Percentiles rank a stretch among this genome's conserved stretches.
phyloP scores from a whole-genome alignment of 2,888 invertebrate species.

The Neria commutata region DNA sequence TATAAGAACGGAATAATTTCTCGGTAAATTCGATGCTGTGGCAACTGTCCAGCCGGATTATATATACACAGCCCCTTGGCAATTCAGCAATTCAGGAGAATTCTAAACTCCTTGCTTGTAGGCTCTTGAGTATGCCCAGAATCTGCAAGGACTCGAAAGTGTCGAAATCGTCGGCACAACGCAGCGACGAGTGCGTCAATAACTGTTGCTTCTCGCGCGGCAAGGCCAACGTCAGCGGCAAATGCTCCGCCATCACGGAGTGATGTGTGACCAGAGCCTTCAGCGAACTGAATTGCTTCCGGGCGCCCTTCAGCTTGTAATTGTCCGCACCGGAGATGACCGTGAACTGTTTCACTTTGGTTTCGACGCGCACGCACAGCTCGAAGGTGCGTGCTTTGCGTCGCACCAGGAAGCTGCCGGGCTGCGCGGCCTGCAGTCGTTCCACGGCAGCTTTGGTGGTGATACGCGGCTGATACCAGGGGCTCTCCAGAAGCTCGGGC shows the following conservation, averaged over 20 bases:
- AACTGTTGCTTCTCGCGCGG: conserved; percentile 65
- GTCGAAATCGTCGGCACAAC: conserved; percentile 76
- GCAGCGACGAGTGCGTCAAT: conserved; percentile 35
- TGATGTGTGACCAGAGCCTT: conserved; percentile 94
- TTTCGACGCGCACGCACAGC: conserved; percentile 46
- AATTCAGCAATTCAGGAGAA: conserved; percentile 35
- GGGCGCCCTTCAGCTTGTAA: conserved; percentile 77
- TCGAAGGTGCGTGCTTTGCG: conserved; percentile 47
- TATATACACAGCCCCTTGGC: too few relatives aligned
- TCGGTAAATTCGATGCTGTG: too few relatives aligned
- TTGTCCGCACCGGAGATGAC: conserved; percentile 43
- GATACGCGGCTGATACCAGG: conserved; percentile 54
- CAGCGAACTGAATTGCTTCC: conserved; percentile 91
- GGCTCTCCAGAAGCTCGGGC: conserved; percentile 40
- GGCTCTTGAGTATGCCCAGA: conserved; percentile 48
- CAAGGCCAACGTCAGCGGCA: conserved; percentile 87
- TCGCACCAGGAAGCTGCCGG: conserved; percentile 49
- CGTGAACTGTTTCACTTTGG: conserved; percentile 46
- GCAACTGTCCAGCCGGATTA: too few relatives aligned
- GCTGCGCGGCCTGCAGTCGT: conserved; percentile 41
- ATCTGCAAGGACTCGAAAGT: conserved; percentile 70
- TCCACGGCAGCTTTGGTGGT: conserved; percentile 45
- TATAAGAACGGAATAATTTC: too few relatives aligned
- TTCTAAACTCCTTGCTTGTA: conserved; percentile 50
- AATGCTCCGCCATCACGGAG: conserved; percentile 95